Evolutionary conservation across 2,888 invertebrate genomes (phyloP), one percentile per base, ranked within the genome.

Genomic region (Ernsta delagoae): DNA sequence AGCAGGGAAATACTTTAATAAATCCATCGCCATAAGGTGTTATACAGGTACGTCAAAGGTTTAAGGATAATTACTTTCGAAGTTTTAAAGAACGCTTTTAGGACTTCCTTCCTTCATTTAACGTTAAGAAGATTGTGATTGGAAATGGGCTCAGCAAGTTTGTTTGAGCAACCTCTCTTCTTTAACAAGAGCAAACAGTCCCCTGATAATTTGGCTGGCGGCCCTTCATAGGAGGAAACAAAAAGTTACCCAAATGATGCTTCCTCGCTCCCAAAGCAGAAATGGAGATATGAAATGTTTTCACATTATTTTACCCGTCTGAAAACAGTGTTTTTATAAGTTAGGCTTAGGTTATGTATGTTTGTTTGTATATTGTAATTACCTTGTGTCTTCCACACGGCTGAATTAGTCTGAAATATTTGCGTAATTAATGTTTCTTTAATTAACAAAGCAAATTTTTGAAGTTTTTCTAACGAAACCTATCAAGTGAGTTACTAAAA

Each of bases 111-210:
- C 39, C 31, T 57, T 8, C n/a, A 34, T 12, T 57, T 36, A 57
- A 48, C 5, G 36, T 65, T 56, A 16, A 45, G 45, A 45, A 45
- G 45, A 45, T 45, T 45, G 45, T 3, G 54, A 56, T 56, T 12
- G 43, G 43, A 64, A 41, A 45, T 65, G 36, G 36, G 57, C 57
- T 57, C 41, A 45, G 45, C 16, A 65, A 57, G 45, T 48, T 45
- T 57, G 57, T 65, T 65, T 57, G 34, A 16, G 36, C 16, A 45
- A 57, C 45, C 65, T 65, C 57, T 65, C 36, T 56, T 65, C 36
- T 56, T 53, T 53, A 53, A 12, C 54, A 16, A 53, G 9, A n/a
- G 31, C 36, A 31, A 64, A 64, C 24, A 12, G 56, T 64, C 64
- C 56, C 64, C 0, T 64, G 41, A 43, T 43, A 39, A 56, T 64